phyloP scores from a whole-genome alignment of 2,888 invertebrate species.

The Idaea dimidiata region DNA sequence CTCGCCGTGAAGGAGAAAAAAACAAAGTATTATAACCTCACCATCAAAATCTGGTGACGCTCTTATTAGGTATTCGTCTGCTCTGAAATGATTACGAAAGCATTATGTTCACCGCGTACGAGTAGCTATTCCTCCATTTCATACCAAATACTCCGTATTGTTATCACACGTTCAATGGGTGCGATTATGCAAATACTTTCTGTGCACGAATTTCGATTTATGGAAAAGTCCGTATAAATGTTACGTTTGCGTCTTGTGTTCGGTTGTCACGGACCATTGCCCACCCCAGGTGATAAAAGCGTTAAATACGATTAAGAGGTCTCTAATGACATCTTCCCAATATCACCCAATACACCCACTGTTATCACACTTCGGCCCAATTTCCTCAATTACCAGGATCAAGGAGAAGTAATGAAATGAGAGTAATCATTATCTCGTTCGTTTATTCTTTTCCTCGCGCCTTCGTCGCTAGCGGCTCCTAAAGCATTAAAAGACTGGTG shows the following conservation, averaged over 20 bases:
- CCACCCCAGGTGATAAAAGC: constrained; percentile 74
- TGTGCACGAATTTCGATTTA: constrained; percentile 30
- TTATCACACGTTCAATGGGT: constrained; percentile 35
- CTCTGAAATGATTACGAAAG: constrained; percentile 34
- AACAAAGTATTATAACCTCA: constrained; percentile 62
- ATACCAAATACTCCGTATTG: constrained; percentile 31
- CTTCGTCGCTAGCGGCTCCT: constrained; percentile 59
- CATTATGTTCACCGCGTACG: constrained; percentile 23
- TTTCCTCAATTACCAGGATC: constrained; percentile 78
- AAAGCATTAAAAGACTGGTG: constrained; percentile 75
- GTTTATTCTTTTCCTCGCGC: constrained; percentile 62
- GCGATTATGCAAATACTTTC: constrained; percentile 39
- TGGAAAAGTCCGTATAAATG: constrained; percentile 35
- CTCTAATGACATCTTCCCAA: constrained; percentile 64
- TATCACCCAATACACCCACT: constrained; percentile 61
- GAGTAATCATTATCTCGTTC: constrained; percentile 77
- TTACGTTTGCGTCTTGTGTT: constrained; percentile 45
- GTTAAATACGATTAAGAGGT: constrained; percentile 74
- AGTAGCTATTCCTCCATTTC: constrained; percentile 21
- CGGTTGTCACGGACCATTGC: constrained; percentile 59
- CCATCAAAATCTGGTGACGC: constrained; percentile 33
- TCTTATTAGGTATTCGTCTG: constrained; percentile 32
- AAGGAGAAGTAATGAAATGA: constrained; percentile 78
- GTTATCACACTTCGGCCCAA: constrained; percentile 73
- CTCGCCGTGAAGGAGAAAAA: constrained; percentile 41